phyloP scores from a whole-genome alignment of 2,888 invertebrate genomes.

The Rhorus exstirpatorius region DNA sequence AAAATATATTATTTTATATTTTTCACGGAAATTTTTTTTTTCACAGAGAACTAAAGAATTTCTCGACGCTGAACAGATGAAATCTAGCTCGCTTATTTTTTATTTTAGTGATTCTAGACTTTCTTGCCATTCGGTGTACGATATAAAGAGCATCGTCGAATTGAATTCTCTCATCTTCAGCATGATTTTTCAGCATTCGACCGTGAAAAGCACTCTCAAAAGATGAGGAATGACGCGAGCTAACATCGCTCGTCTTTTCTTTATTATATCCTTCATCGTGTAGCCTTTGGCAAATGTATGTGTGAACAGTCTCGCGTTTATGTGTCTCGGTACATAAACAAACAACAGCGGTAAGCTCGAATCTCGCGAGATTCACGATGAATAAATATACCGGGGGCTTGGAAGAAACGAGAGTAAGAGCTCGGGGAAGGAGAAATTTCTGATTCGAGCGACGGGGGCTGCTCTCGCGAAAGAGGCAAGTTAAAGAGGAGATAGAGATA shows the following conservation, averaged over 20 bases:
- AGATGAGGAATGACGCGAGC: not conserved
- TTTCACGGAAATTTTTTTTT: not conserved
- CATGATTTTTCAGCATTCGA: not conserved
- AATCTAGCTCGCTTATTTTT: too few species aligned
- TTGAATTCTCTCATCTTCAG: not conserved
- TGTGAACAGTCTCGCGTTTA: constrained; percentile 41
- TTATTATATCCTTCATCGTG: not conserved
- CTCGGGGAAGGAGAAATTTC: constrained; percentile 11
- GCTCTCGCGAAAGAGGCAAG: constrained; percentile 10
- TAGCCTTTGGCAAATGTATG: constrained; percentile 21
- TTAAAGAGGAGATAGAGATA: constrained; percentile 18
- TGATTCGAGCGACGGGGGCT: constrained; percentile 15
- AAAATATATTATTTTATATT: not conserved
- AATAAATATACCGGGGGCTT: constrained; percentile 1
- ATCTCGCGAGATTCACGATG: constrained; percentile 35
- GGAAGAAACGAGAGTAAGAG: constrained; percentile 11
- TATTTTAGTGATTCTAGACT: too few species aligned
- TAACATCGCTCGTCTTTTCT: not conserved
- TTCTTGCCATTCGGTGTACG: too few species aligned
- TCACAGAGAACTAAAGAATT: too few species aligned
- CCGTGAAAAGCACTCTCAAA: not conserved
- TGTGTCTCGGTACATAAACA: constrained; percentile 58
- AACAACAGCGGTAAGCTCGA: constrained; percentile 49
- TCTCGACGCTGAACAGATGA: too few species aligned
- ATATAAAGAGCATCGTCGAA: not conserved